A percentile compares a stretch with the other conserved stretches of the same genome.
Evolutionary conservation across 1,140 invertebrate species (phyloP).

Genomic region (Choristoneura fumiferana): DNA sequence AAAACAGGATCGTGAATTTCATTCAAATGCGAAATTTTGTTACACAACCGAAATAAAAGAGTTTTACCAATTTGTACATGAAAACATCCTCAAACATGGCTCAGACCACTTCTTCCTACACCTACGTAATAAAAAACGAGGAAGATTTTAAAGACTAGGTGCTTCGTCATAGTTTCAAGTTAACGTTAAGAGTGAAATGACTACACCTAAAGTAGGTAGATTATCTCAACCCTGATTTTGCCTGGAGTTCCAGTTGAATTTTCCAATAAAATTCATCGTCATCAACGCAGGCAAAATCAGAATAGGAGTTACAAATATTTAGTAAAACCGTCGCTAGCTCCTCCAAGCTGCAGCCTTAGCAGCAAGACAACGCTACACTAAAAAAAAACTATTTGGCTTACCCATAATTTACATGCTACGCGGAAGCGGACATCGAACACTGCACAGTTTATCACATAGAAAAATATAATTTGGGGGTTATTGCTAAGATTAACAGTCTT

Average conservation of each 20-base stretch:
- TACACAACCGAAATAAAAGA: not conserved
- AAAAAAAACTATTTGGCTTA: slow-evolving; percentile 40
- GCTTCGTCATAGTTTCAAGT: slow-evolving; percentile 31
- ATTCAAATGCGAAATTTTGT: slow-evolving; percentile 11
- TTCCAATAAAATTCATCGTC: too few relatives aligned
- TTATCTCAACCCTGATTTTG: slow-evolving; percentile 10
- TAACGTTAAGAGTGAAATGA: slow-evolving; percentile 36
- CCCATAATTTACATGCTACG: slow-evolving; percentile 27
- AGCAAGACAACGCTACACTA: slow-evolving; percentile 46
- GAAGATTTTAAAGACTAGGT: slow-evolving; percentile 39
- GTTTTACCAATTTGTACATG: slow-evolving; percentile 26
- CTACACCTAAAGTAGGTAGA: slow-evolving; percentile 49
- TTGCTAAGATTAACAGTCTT: slow-evolving; percentile 57
- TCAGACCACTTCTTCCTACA: slow-evolving; percentile 26
- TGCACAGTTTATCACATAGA: slow-evolving; percentile 54
- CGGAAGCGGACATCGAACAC: slow-evolving; percentile 31
- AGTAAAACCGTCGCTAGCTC: slow-evolving; percentile 20
- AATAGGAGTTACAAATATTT: slow-evolving; percentile 5
- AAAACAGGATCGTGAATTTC: slow-evolving; percentile 15
- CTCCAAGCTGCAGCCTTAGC: slow-evolving; percentile 61
- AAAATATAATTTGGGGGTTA: slow-evolving; percentile 60
- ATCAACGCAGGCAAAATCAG: not conserved
- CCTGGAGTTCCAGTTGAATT: not conserved
- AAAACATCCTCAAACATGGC: slow-evolving; percentile 29
- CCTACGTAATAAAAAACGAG: slow-evolving; percentile 34